Conservation (phyloP, 1,140 invertebrate species). For the Camponotus vicinus region DNA sequence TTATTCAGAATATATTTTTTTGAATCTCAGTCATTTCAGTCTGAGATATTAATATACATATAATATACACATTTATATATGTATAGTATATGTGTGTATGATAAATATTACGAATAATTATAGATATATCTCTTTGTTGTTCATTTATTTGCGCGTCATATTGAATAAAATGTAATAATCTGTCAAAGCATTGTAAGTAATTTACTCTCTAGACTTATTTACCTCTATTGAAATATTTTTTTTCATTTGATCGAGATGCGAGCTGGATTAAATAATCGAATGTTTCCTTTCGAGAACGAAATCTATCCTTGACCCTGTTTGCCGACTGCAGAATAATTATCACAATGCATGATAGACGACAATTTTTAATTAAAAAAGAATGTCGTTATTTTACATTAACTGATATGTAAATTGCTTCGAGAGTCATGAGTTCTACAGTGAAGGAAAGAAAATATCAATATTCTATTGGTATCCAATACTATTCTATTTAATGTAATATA, state of each 20-base stretch:
- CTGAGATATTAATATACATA: neutral
- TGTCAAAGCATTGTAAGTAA: constrained; percentile 14
- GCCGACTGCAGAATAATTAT: constrained; percentile 20
- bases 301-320: constrained; percentile 41
- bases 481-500: neutral
- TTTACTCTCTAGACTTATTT: neutral
- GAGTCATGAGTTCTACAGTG: neutral
- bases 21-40: neutral
- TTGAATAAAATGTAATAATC: constrained; percentile 26
- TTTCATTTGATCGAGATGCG: constrained; percentile 25
- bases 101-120: neutral
- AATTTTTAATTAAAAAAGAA: constrained; percentile 4
- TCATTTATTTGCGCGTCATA: neutral
- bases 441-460: neutral
- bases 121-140: neutral
- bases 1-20: neutral
- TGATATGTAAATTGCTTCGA: neutral
- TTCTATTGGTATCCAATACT: neutral
- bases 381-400: constrained; percentile 25
- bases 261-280: constrained; percentile 57
- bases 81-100: neutral
- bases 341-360: neutral
- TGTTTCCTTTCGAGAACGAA: constrained; percentile 32
- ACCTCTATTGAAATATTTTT: neutral
- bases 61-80: neutral